Conservation (phyloP, 2,888 invertebrate species). For the Aleiodes alternator region DNA sequence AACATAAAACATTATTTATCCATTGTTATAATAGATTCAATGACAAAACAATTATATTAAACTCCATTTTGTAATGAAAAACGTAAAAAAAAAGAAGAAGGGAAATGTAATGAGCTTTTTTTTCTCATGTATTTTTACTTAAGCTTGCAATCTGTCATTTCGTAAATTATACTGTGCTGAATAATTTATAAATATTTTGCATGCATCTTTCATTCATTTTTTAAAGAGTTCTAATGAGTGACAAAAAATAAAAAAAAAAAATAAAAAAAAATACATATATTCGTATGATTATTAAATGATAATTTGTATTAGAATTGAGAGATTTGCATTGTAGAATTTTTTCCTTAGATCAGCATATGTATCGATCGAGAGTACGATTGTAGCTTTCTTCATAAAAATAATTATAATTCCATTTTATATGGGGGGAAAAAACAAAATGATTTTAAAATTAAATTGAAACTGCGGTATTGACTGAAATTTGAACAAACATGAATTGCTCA, state of each 20-base stretch:
- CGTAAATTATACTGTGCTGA: slow-evolving; percentile 46
- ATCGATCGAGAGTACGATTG: slow-evolving; percentile 32
- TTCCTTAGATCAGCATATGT: slow-evolving; percentile 26
- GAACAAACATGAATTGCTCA: slow-evolving; percentile 6
- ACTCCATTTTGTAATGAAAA: slow-evolving; percentile 41
- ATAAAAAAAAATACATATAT: slow-evolving; percentile 37
- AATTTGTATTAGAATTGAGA: slow-evolving; percentile 32
- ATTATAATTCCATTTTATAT: slow-evolving; percentile 7
- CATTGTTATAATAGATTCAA: slow-evolving; percentile 48
- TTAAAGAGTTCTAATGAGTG: slow-evolving; percentile 1
- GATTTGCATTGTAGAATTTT: slow-evolving; percentile 31
- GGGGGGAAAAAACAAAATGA: background rate
- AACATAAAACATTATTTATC: slow-evolving; percentile 64
- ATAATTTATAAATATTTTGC: slow-evolving; percentile 59
- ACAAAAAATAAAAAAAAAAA: slow-evolving; percentile 11
- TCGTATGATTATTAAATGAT: slow-evolving; percentile 24
- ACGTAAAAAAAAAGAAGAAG: slow-evolving; percentile 35
- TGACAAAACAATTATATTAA: slow-evolving; percentile 36
- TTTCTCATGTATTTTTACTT: slow-evolving; percentile 24
- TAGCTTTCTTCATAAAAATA: slow-evolving; percentile 19
- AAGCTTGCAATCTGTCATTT: slow-evolving; percentile 55
- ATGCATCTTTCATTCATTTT: slow-evolving; percentile 57
- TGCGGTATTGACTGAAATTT: background rate
- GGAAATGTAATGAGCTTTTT: slow-evolving; percentile 47
- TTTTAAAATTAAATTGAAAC: background rate